Evolutionary conservation across 2,888 invertebrate species (phyloP).

Genomic region (Atherix ibis): DNA sequence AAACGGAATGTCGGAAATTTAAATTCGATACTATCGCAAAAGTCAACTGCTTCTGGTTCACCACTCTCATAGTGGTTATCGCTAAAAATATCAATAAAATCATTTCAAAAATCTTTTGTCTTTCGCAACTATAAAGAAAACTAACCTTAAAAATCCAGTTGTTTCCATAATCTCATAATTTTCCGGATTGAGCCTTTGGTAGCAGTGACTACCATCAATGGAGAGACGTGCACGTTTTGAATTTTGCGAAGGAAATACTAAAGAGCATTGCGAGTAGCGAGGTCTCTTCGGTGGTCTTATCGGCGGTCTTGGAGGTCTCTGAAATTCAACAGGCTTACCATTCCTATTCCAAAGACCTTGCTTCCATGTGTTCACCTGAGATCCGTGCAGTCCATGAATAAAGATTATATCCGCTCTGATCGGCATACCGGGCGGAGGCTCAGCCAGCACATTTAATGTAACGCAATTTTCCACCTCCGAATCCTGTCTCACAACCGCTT

Average conservation of each 20-base stretch:
- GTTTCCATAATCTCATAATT: neutral
- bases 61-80: constrained; percentile 22
- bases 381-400: constrained; percentile 57
- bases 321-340: constrained; percentile 26
- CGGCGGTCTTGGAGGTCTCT: constrained; percentile 29
- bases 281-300: constrained; percentile 27
- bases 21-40: constrained; percentile 26
- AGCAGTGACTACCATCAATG: neutral
- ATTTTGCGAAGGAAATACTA: constrained; percentile 21
- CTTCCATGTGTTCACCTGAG: constrained; percentile 66
- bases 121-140: too few relatives aligned
- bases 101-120: too few relatives aligned
- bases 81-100: constrained; percentile 3
- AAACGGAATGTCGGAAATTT: constrained; percentile 29
- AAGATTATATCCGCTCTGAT: constrained; percentile 57
- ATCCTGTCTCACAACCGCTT: neutral
- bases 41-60: constrained; percentile 19
- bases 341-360: constrained; percentile 51
- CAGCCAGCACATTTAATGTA: constrained; percentile 26
- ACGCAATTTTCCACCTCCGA: constrained; percentile 21
- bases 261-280: constrained; percentile 23
- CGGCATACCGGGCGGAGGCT: constrained; percentile 24
- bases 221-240: constrained; percentile 7
- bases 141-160: neutral
- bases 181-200: neutral